Conservation (phyloP, 2,113 vertebrate species). For the Alethe castanea region DNA sequence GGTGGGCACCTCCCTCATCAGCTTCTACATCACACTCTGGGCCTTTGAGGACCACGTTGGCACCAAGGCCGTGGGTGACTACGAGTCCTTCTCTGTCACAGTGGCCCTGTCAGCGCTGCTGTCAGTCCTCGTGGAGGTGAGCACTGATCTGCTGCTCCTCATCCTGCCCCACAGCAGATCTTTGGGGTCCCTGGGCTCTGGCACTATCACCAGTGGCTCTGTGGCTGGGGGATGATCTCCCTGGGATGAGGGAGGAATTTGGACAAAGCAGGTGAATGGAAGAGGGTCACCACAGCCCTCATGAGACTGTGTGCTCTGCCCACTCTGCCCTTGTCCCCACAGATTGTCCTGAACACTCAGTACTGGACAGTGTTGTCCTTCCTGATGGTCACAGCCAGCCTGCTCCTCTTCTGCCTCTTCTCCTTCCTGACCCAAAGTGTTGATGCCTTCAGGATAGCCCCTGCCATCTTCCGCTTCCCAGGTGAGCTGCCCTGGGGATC, state of each 20-base stretch:
- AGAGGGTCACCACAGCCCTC: neutral
- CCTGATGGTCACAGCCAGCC: slow-evolving; percentile 67
- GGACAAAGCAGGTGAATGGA: neutral
- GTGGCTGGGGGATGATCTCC: neutral
- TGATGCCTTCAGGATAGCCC: slow-evolving; percentile 63
- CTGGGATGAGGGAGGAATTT: neutral
- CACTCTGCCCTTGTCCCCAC: neutral
- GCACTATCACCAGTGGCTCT: neutral
- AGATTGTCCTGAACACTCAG: slow-evolving; percentile 79
- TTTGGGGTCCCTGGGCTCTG: neutral
- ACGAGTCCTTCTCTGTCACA: slow-evolving; percentile 81
- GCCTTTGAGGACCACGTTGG: slow-evolving; percentile 59
- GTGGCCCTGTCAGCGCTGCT: slow-evolving; percentile 78
- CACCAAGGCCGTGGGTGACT: slow-evolving; percentile 61
- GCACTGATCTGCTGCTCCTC: neutral
- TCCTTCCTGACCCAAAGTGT: slow-evolving; percentile 75
- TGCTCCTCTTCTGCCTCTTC: slow-evolving; percentile 73
- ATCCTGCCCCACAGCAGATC: neutral
- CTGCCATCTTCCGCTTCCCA: slow-evolving; percentile 78
- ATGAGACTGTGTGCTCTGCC: neutral
- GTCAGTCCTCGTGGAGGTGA: slow-evolving; percentile 80
- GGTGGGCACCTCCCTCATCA: slow-evolving; percentile 74
- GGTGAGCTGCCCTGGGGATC: slow-evolving; percentile 66
- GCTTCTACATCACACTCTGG: slow-evolving; percentile 81
- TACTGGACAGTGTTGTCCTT: slow-evolving; percentile 81